Percentiles rank a stretch among this genome's conserved stretches.
Conservation (phyloP, 2,888 invertebrate genomes). For the Epinotia brunnichana region DNA sequence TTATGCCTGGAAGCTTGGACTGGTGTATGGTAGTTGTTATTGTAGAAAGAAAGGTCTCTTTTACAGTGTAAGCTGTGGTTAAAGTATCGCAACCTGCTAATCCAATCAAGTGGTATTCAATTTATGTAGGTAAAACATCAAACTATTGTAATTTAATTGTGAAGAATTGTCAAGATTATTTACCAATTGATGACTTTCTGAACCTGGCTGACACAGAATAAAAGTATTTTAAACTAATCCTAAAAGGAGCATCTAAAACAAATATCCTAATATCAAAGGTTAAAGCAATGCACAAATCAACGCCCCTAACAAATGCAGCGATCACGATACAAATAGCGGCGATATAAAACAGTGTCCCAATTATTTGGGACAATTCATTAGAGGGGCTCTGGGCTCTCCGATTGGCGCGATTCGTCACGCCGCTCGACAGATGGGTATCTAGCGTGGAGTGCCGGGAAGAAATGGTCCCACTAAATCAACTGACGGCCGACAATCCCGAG, state of each 20-base stretch:
- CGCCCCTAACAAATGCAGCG: conserved; percentile 77
- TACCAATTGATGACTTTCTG: background rate
- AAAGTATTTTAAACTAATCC: conserved; percentile 4
- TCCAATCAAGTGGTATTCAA: background rate
- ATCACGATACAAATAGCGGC: conserved; percentile 78
- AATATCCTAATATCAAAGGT: conserved; percentile 67
- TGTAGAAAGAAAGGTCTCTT: conserved; percentile 1
- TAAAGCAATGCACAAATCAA: conserved; percentile 80
- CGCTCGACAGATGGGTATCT: conserved; percentile 77
- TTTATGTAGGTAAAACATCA: background rate
- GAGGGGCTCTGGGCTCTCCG: conserved; percentile 73
- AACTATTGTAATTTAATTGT: background rate
- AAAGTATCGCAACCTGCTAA: background rate
- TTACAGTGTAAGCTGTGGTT: background rate
- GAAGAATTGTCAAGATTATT: background rate
- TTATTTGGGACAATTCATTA: conserved; percentile 84
- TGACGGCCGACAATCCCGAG: conserved; percentile 79
- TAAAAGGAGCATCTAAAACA: conserved; percentile 50
- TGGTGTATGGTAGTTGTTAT: conserved; percentile 8
- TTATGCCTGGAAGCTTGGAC: conserved; percentile 13
- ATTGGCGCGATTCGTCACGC: conserved; percentile 79
- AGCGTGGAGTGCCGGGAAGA: conserved; percentile 80
- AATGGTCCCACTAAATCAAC: conserved; percentile 81
- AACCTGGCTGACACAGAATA: background rate
- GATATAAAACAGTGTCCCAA: conserved; percentile 82